These are phyloP conservation scores for Rhombomys opimus DNA, from an alignment of 2,113 vertebrate species.

Conservation along the genomic window DNA sequence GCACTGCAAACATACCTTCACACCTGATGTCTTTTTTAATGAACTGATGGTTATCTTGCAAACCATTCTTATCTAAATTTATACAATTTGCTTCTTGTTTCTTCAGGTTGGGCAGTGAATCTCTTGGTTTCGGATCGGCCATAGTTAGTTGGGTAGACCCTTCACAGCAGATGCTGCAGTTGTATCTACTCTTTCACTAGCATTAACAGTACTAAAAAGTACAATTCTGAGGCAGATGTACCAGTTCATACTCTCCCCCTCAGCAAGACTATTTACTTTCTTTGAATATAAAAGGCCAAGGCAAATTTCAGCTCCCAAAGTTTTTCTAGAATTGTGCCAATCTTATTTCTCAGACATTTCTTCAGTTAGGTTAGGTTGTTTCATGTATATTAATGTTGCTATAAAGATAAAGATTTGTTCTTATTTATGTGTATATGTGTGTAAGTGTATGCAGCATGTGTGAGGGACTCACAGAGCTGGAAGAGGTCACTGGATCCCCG, in stretches of 20 bases:
- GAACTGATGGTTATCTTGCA: not conserved
- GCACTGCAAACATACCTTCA: not conserved
- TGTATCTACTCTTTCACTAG: not conserved
- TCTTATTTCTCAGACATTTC: slow-evolving; percentile 63
- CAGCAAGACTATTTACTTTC: not conserved
- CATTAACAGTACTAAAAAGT: not conserved
- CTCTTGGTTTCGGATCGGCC: not conserved
- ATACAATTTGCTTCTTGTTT: not conserved
- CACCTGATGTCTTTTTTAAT: not conserved
- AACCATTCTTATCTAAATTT: not conserved
- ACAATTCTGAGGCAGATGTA: not conserved
- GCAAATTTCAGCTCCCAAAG: slow-evolving; percentile 30
- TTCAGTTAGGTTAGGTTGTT: slow-evolving; percentile 45
- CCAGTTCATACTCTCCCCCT: not conserved
- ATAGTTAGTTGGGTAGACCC: not conserved
- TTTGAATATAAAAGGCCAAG: not conserved
- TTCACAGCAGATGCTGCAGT: not conserved
- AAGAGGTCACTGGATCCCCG: too few species aligned
- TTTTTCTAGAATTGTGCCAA: slow-evolving; percentile 42
- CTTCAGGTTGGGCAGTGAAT: not conserved
- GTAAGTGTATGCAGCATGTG: not conserved
- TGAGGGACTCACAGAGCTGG: too few species aligned
- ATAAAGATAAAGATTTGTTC: not conserved
- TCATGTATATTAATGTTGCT: slow-evolving; percentile 5
- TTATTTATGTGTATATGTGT: not conserved